phyloP scores from a whole-genome alignment of 2,888 invertebrate genomes.

The Meiosimyza platycephala region DNA sequence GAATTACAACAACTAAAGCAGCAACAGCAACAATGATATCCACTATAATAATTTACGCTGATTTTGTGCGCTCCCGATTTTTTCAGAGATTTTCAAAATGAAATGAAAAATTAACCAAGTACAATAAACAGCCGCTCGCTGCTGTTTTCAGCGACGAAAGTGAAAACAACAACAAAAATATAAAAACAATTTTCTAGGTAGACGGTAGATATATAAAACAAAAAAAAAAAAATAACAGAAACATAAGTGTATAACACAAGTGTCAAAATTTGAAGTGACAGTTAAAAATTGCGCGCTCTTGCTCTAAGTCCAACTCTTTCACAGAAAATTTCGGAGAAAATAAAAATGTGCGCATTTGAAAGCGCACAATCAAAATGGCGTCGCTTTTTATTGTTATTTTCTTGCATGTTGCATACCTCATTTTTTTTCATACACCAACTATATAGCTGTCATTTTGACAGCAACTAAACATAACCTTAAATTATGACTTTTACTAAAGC shows the following conservation, averaged over 20 bases:
- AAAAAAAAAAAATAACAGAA: no score
- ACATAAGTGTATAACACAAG: no score
- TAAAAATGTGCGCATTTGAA: neutral
- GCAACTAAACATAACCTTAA: conserved; percentile 30
- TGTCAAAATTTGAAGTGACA: neutral
- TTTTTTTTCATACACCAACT: neutral
- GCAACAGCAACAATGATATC: neutral
- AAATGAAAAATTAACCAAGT: no score
- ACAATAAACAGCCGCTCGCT: no score
- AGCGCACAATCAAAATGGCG: conserved; percentile 25
- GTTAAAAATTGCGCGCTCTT: neutral
- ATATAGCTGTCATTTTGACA: conserved; percentile 24
- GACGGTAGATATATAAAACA: no score
- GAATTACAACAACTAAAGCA: neutral
- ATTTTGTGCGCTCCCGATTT: no score
- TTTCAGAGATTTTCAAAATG: no score
- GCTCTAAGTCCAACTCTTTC: no score
- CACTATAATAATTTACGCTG: no score
- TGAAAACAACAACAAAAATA: no score
- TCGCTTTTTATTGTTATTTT: conserved; percentile 7
- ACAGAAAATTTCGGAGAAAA: neutral
- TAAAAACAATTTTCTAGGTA: no score
- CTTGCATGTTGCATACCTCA: neutral
- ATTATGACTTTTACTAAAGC: neutral
- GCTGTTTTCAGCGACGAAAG: no score